These are phyloP conservation scores for Eulithis testata DNA, from an alignment of 2,888 invertebrate genomes.

Conservation along the genomic window DNA sequence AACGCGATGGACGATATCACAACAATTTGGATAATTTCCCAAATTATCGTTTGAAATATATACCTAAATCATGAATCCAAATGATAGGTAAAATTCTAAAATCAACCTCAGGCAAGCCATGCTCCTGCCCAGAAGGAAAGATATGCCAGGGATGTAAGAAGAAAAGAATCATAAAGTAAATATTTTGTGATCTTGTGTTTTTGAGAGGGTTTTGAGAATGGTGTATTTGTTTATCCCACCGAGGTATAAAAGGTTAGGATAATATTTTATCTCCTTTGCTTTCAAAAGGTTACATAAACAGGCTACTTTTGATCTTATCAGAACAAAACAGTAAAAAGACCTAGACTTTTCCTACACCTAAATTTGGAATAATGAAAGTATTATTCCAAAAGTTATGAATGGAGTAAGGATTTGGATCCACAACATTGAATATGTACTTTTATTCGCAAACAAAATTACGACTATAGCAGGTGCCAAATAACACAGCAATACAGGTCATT, in stretches of 20 bases:
- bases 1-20: conserved; percentile 29
- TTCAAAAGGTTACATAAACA: background rate
- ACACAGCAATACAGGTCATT: no score
- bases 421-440: no score
- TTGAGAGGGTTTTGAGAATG: conserved; percentile 34
- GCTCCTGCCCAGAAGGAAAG: conserved; percentile 45
- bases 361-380: no score
- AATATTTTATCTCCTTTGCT: background rate
- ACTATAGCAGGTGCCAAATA: no score
- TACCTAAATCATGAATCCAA: conserved; percentile 23
- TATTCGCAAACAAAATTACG: no score
- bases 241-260: conserved; percentile 51
- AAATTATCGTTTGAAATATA: conserved; percentile 22
- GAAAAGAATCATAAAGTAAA: conserved; percentile 51
- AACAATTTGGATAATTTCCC: conserved; percentile 29
- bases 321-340: no score
- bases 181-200: conserved; percentile 28
- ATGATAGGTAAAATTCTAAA: conserved; percentile 46
- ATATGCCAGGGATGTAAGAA: conserved; percentile 42
- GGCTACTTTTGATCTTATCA: no score
- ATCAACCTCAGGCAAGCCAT: conserved; percentile 41
- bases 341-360: no score
- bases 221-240: conserved; percentile 48
- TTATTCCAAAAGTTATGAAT: no score
- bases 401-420: no score